Evolutionary conservation across 2,113 vertebrate species (phyloP).

Genomic region (Colaptes auratus): DNA sequence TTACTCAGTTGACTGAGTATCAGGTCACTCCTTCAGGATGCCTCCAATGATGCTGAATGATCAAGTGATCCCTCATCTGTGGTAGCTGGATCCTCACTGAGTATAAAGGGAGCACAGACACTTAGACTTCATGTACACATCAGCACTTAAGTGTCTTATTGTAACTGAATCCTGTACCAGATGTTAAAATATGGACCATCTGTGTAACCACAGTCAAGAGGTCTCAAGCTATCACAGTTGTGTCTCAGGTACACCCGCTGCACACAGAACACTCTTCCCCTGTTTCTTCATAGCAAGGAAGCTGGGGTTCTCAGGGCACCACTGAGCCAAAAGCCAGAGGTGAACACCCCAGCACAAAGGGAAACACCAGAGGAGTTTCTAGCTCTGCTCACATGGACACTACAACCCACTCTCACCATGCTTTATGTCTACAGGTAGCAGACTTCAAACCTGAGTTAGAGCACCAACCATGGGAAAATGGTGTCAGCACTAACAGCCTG

Average conservation of each 20-base stretch:
- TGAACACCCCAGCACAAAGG: neutral
- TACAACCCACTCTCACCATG: neutral
- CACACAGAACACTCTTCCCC: neutral
- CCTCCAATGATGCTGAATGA: neutral
- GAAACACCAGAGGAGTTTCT: neutral
- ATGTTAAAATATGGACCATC: neutral
- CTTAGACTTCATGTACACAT: neutral
- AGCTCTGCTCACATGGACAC: neutral
- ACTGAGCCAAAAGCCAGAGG: neutral
- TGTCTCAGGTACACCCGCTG: neutral
- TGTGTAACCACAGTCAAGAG: neutral
- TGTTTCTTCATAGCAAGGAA: neutral
- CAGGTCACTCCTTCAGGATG: neutral
- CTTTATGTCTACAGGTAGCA: neutral
- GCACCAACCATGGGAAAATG: neutral
- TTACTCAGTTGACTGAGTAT: neutral
- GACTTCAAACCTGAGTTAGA: neutral
- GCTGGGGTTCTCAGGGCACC: neutral
- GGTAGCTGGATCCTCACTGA: neutral
- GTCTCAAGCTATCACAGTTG: neutral
- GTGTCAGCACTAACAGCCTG: neutral
- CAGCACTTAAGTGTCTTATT: rapidly evolving
- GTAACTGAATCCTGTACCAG: neutral
- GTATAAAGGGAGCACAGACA: neutral
- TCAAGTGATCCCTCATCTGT: neutral